Evolutionary conservation across 2,797 vertebrate species (phyloP).

Genomic region (Neosilurus hyrtlii): DNA sequence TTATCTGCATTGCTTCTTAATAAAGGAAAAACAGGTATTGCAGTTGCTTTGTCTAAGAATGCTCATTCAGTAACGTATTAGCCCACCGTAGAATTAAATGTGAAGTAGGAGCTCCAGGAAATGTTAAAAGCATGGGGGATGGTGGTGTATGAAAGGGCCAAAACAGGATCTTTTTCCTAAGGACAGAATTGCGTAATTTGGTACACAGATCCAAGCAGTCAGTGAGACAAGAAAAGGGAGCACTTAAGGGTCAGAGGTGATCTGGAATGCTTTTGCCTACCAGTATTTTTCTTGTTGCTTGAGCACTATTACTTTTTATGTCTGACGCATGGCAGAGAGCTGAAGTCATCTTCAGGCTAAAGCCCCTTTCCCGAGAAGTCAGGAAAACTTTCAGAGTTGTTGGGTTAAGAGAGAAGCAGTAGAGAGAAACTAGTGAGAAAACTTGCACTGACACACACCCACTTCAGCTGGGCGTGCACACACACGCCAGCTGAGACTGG

Average conservation of each 20-base stretch:
- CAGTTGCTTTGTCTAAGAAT: not conserved
- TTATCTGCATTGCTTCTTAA: not conserved
- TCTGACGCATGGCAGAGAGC: conserved; percentile 10
- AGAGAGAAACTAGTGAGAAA: conserved; percentile 51
- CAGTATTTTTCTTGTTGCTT: conserved; percentile 36
- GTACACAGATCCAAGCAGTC: conserved; percentile 13
- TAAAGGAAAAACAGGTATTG: not conserved
- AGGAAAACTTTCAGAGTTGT: conserved; percentile 45
- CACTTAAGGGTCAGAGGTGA: conserved; percentile 52
- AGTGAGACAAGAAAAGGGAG: conserved; percentile 50
- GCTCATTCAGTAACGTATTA: not conserved
- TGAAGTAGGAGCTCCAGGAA: conserved; percentile 7
- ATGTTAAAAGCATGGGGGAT: conserved; percentile 7
- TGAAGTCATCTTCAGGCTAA: conserved; percentile 25
- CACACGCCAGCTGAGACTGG: conserved; percentile 61
- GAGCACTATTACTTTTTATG: conserved; percentile 42
- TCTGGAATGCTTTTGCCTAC: conserved; percentile 50
- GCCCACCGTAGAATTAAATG: not conserved
- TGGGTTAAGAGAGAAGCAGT: conserved; percentile 46
- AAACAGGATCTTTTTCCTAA: conserved; percentile 24
- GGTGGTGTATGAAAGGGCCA: conserved; percentile 15
- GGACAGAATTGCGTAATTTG: conserved; percentile 48
- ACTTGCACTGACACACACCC: conserved; percentile 49
- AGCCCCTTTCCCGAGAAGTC: conserved; percentile 28
- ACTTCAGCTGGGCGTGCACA: conserved; percentile 59